A percentile compares a stretch with the other conserved stretches of the same genome.
Conservation (phyloP, 2,113 vertebrate genomes). For the Colistium nudipinnis region DNA sequence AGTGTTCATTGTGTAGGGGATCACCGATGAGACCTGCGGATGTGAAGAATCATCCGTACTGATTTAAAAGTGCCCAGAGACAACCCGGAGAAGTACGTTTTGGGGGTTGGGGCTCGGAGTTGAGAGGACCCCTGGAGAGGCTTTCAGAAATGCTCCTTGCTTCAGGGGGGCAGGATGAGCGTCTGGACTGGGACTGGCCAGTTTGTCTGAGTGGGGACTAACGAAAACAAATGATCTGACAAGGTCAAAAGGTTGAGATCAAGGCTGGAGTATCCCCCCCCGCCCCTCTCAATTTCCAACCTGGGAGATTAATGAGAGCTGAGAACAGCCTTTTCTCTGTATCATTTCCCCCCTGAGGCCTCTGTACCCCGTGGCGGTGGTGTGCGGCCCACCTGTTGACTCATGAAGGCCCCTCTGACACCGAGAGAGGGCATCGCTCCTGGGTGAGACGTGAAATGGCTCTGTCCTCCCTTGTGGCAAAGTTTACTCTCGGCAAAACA, state of each 20-base stretch:
- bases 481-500: not conserved
- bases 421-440: conserved; percentile 31
- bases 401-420: conserved; percentile 50
- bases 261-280: conserved; percentile 74
- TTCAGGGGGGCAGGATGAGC: conserved; percentile 21
- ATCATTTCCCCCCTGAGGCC: conserved; percentile 78
- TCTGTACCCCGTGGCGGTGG: conserved; percentile 46
- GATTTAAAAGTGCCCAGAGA: conserved; percentile 74
- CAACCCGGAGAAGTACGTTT: conserved; percentile 3
- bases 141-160: conserved; percentile 49
- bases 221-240: conserved; percentile 83
- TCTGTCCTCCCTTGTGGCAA: not conserved
- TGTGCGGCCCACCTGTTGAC: conserved; percentile 79
- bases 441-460: not conserved
- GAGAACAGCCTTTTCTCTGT: conserved; percentile 76
- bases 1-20: conserved; percentile 17
- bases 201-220: conserved; percentile 71
- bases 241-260: conserved; percentile 81
- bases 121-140: conserved; percentile 53
- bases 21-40: conserved; percentile 58
- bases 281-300: conserved; percentile 75
- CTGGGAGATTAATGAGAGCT: conserved; percentile 79
- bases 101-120: conserved; percentile 13
- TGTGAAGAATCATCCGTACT: conserved; percentile 58
- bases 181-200: conserved; percentile 63